A percentile compares a stretch with the other conserved stretches of the same genome.
These are phyloP conservation scores for Uria aalge DNA, from an alignment of 2,113 vertebrate species.

Conservation along the genomic window DNA sequence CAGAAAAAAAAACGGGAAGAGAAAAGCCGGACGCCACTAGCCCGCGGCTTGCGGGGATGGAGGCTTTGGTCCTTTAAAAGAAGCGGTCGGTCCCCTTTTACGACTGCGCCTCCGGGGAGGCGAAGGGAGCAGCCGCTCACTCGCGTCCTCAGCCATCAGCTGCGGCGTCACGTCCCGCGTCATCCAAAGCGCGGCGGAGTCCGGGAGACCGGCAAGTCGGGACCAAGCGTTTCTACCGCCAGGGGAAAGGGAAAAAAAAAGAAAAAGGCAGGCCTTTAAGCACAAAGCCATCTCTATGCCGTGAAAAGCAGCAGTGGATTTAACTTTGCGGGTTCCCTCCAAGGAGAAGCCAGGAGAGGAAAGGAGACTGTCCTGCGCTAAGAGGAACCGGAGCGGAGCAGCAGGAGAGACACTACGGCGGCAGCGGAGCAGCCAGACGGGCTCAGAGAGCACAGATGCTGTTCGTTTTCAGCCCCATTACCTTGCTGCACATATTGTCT, in stretches of 20 bases:
- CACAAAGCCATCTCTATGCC: not conserved
- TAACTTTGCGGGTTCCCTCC: not conserved
- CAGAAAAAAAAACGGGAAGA: not conserved
- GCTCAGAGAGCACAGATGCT: not conserved
- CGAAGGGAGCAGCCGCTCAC: not conserved
- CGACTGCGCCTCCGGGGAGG: not conserved
- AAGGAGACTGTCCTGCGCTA: not conserved
- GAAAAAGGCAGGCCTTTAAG: not conserved
- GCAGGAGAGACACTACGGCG: not conserved
- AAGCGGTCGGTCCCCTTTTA: not conserved
- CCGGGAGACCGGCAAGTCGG: not conserved
- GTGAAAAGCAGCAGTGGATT: not conserved
- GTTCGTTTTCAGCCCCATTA: constrained; percentile 12
- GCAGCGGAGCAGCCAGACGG: not conserved
- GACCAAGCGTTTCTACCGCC: not conserved
- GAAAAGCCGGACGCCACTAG: not conserved
- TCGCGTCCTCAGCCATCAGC: not conserved
- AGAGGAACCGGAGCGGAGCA: not conserved
- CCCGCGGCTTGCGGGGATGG: not conserved
- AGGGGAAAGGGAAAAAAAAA: not conserved
- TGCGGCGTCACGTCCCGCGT: not conserved
- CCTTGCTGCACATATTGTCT: constrained; percentile 79
- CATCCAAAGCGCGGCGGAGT: not conserved
- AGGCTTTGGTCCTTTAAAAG: not conserved
- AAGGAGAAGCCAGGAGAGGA: rapidly evolving